These are phyloP conservation scores for Pandemis cinnamomeana DNA, from an alignment of 2,888 invertebrate species.

Conservation along the genomic window DNA sequence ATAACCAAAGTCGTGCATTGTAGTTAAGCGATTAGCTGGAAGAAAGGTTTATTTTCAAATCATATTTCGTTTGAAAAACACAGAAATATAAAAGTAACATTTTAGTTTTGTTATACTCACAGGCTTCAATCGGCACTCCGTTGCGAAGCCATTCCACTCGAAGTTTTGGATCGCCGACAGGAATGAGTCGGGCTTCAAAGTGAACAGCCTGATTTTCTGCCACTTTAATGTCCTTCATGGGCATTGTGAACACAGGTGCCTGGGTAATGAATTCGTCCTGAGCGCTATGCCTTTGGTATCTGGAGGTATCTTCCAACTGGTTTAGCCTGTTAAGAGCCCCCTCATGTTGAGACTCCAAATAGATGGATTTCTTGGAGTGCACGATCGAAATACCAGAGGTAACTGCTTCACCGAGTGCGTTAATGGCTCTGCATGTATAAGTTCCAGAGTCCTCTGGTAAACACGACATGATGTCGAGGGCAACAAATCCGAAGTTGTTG, in stretches of 20 bases:
- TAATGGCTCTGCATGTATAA: conserved; percentile 97
- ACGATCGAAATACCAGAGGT: conserved; percentile 95
- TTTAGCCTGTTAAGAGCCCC: conserved; percentile 91
- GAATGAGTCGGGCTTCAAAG: conserved; percentile 96
- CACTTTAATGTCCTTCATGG: conserved; percentile 93
- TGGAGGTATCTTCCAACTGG: conserved; percentile 91
- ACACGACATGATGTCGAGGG: conserved; percentile 97
- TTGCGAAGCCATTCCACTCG: conserved; percentile 97
- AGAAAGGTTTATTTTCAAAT: conserved; percentile 41
- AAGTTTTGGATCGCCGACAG: conserved; percentile 96
- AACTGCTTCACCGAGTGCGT: conserved; percentile 96
- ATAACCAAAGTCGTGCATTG: conserved; percentile 99
- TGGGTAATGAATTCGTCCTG: conserved; percentile 93
- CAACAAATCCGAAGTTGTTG: conserved; percentile 98
- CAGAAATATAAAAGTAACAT: background rate
- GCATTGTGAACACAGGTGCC: conserved; percentile 96
- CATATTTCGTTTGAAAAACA: background rate
- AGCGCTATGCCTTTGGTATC: conserved; percentile 88
- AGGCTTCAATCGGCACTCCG: conserved; percentile 95
- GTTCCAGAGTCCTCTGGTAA: conserved; percentile 98
- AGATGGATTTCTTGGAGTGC: conserved; percentile 93
- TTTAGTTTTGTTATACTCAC: conserved; percentile 77
- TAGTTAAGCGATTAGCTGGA: conserved; percentile 93
- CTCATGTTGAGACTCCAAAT: conserved; percentile 94
- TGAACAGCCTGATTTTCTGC: conserved; percentile 97